phyloP scores from a whole-genome alignment of 2,113 vertebrate genomes.

The Ploceus nigricollis region DNA sequence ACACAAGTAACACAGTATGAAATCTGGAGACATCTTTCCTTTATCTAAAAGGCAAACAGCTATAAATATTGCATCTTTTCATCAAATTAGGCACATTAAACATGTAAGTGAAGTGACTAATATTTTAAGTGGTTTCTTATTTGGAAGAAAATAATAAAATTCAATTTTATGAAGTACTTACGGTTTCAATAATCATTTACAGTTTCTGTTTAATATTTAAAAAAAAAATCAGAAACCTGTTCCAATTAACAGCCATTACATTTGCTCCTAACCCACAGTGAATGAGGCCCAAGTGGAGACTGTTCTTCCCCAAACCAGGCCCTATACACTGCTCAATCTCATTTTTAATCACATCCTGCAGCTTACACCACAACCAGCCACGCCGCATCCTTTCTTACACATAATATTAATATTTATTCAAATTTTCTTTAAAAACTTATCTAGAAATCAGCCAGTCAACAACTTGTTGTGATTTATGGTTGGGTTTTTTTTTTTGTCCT shows the following conservation, averaged over 20 bases:
- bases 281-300: background rate
- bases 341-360: background rate
- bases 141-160: background rate
- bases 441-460: background rate
- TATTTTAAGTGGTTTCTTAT: background rate
- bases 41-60: background rate
- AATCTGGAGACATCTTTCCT: background rate
- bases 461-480: background rate
- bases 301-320: background rate
- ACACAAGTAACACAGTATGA: background rate
- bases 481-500: background rate
- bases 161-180: background rate
- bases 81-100: background rate
- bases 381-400: fast-evolving
- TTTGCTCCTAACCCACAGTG: background rate
- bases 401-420: background rate
- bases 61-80: background rate
- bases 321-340: background rate
- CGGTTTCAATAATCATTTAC: background rate
- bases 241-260: background rate
- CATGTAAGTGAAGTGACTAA: background rate
- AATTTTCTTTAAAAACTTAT: background rate
- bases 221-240: background rate
- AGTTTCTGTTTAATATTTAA: background rate
- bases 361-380: background rate